Conservation (phyloP, 2,113 vertebrate genomes). For the Trematomus loennbergii region DNA sequence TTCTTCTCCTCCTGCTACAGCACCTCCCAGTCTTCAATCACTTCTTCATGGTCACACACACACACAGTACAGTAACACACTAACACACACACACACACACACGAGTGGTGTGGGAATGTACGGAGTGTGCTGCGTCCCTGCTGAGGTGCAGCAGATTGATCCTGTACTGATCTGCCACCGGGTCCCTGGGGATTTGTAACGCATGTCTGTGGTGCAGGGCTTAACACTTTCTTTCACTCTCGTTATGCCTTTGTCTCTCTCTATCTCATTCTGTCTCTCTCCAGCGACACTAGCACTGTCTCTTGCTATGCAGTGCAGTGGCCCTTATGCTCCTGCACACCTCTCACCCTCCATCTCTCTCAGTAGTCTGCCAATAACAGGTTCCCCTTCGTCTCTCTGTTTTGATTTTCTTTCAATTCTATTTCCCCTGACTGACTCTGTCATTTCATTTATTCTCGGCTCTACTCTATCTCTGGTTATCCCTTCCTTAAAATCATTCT, state of each 20-base stretch:
- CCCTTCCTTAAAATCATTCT: slow-evolving; percentile 15
- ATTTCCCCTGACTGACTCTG: slow-evolving; percentile 37
- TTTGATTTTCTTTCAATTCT: slow-evolving; percentile 49
- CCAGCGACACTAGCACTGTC: not conserved
- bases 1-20: not conserved
- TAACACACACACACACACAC: slow-evolving; percentile 23
- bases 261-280: slow-evolving; percentile 12
- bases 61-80: slow-evolving; percentile 31
- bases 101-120: slow-evolving; percentile 48
- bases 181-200: slow-evolving; percentile 72
- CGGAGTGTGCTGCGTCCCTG: slow-evolving; percentile 54
- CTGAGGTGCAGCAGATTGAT: slow-evolving; percentile 75
- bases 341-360: slow-evolving; percentile 46
- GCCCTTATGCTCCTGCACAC: slow-evolving; percentile 41
- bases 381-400: slow-evolving; percentile 41
- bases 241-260: slow-evolving; percentile 42
- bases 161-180: slow-evolving; percentile 69
- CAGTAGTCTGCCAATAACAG: slow-evolving; percentile 37
- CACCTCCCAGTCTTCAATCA: slow-evolving; percentile 23
- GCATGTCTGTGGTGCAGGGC: slow-evolving; percentile 61
- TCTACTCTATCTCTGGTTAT: slow-evolving; percentile 31
- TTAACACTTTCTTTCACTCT: slow-evolving; percentile 52
- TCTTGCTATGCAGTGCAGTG: slow-evolving; percentile 49
- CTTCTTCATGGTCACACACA: slow-evolving; percentile 24
- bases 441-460: slow-evolving; percentile 46